phyloP scores from a whole-genome alignment of 2,888 invertebrate species.

The Oscheius myriophilus region DNA sequence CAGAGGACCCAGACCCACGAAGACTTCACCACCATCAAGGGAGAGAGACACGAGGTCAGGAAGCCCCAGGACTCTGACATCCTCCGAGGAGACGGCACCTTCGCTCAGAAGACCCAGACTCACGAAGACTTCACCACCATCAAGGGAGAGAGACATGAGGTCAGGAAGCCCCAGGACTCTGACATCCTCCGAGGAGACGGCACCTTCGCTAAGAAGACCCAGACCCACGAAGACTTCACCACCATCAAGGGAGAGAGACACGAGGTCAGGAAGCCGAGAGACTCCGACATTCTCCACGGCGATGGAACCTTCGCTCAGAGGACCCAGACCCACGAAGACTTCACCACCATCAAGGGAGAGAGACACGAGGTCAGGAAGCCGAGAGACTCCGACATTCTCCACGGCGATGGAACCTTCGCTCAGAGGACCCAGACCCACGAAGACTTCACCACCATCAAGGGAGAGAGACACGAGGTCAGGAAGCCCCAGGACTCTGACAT shows the following conservation, averaged over 20 bases:
- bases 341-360: constrained; percentile 2
- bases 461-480: constrained; percentile 5
- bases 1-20: constrained; percentile 4
- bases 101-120: constrained; percentile 2
- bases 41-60: constrained; percentile 1
- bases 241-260: background rate
- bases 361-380: constrained; percentile 8
- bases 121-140: constrained; percentile 9
- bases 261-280: constrained; percentile 5
- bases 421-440: constrained; percentile 12
- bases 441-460: constrained; percentile 1
- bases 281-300: constrained; percentile 9
- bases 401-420: constrained; percentile 11
- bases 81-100: constrained; percentile 7
- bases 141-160: constrained; percentile 1
- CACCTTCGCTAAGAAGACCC: constrained; percentile 1
- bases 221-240: constrained; percentile 16
- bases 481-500: constrained; percentile 13
- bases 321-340: constrained; percentile 15
- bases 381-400: constrained; percentile 2
- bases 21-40: constrained; percentile 6
- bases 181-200: constrained; percentile 8
- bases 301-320: constrained; percentile 5
- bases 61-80: constrained; percentile 14
- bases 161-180: constrained; percentile 7